Percentiles rank a stretch among this genome's conserved stretches.
phyloP scores from a whole-genome alignment of 2,797 vertebrate genomes.

The Arnoldichthys spilopterus region DNA sequence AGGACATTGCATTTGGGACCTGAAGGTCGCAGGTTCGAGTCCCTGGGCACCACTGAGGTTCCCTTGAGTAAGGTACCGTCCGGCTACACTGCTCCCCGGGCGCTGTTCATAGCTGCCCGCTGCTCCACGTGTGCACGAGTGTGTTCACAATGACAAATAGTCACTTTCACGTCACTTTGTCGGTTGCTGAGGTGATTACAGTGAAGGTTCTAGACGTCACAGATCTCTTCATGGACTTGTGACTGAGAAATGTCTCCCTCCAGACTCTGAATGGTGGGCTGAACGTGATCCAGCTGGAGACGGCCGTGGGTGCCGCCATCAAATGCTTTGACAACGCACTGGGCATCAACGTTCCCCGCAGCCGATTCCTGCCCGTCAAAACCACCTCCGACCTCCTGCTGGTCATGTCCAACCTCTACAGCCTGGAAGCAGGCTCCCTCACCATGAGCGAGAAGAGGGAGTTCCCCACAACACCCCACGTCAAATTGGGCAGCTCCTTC shows the following conservation, averaged over 20 bases:
- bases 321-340: conserved; percentile 97
- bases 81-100: too few relatives aligned
- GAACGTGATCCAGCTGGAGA: conserved; percentile 97
- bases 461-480: conserved; percentile 94
- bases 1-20: too few relatives aligned
- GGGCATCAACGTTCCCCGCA: conserved; percentile 96
- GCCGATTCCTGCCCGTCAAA: conserved; percentile 97
- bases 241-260: not conserved
- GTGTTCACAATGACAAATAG: too few relatives aligned
- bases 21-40: too few relatives aligned
- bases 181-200: too few relatives aligned
- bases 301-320: conserved; percentile 95
- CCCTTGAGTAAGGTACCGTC: too few relatives aligned
- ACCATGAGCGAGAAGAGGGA: conserved; percentile 96
- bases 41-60: too few relatives aligned
- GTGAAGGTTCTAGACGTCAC: too few relatives aligned
- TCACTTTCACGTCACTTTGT: too few relatives aligned
- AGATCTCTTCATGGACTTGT: too few relatives aligned
- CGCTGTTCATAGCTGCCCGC: too few relatives aligned
- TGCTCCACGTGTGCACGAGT: too few relatives aligned
- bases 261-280: conserved; percentile 94
- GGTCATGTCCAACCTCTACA: conserved; percentile 98
- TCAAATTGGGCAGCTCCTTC: conserved; percentile 97
- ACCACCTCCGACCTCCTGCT: conserved; percentile 96
- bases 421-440: conserved; percentile 93